phyloP scores from a whole-genome alignment of 2,797 vertebrate genomes.

The Sebastes variabilis region DNA sequence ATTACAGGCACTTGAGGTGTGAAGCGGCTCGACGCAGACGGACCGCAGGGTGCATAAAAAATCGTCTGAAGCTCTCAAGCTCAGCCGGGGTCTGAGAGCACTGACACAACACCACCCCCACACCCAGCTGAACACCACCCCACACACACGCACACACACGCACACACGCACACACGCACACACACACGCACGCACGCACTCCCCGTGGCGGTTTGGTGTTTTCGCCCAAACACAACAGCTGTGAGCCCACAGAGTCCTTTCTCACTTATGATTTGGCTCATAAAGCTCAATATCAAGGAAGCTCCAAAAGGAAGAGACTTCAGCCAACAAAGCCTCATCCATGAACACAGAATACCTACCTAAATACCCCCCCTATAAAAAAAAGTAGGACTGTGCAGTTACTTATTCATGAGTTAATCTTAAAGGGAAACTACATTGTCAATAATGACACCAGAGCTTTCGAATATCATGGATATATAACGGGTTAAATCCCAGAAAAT shows the following conservation, averaged over 20 bases:
- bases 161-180: neutral
- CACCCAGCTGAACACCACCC: slow-evolving; percentile 4
- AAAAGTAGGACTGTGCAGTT: neutral
- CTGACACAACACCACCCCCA: neutral
- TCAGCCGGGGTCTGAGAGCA: slow-evolving; percentile 42
- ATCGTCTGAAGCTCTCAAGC: slow-evolving; percentile 50
- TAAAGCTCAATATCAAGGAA: slow-evolving; percentile 23
- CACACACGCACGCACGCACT: neutral
- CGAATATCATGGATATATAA: neutral
- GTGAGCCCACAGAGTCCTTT: slow-evolving; percentile 19
- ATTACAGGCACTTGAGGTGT: slow-evolving; percentile 40
- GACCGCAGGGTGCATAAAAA: slow-evolving; percentile 29
- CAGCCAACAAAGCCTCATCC: neutral
- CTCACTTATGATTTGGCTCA: slow-evolving; percentile 13
- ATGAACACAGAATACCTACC: neutral
- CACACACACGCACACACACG: neutral
- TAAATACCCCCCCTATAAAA: neutral
- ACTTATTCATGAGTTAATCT: neutral
- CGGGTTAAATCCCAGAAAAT: neutral
- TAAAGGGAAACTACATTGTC: neutral
- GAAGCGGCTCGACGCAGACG: slow-evolving; percentile 26
- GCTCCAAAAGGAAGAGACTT: neutral
- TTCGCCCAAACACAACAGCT: slow-evolving; percentile 32
- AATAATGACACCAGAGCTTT: neutral
- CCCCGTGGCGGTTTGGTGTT: slow-evolving; percentile 8